Conservation (phyloP, 2,797 vertebrate species). For the Todus mexicanus region DNA sequence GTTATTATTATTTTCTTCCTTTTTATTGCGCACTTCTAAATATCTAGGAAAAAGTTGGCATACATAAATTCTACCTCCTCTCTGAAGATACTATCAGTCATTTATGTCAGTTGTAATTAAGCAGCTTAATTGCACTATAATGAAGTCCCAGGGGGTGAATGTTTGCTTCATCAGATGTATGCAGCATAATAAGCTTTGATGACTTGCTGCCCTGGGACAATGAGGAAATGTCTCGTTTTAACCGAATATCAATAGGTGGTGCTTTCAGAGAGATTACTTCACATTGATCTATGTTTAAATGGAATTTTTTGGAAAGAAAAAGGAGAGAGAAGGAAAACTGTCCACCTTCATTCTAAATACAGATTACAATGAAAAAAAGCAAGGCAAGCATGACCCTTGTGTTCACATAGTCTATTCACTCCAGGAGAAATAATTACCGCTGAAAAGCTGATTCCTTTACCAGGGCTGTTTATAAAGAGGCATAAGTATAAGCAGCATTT, state of each 20-base stretch:
- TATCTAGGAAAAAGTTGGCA: neutral
- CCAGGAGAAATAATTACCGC: neutral
- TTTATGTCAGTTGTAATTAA: slow-evolving; percentile 43
- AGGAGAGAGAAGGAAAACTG: neutral
- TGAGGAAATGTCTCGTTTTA: slow-evolving; percentile 3
- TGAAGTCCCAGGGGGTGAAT: neutral
- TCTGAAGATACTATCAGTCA: slow-evolving; percentile 20
- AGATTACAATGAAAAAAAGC: neutral
- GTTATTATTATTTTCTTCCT: neutral
- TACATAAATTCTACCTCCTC: neutral
- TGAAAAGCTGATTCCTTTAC: neutral
- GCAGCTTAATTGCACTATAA: slow-evolving; percentile 4
- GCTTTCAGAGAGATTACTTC: neutral
- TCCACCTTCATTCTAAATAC: neutral
- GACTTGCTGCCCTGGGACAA: slow-evolving; percentile 28
- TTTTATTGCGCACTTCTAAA: neutral
- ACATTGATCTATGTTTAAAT: neutral
- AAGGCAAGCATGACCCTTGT: neutral
- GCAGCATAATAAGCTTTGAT: neutral
- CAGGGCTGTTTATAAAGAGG: neutral
- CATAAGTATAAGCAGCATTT: neutral
- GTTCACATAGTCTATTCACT: neutral
- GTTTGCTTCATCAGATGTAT: slow-evolving; percentile 15
- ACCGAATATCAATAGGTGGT: neutral
- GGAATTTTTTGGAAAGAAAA: neutral